phyloP scores from a whole-genome alignment of 2,797 vertebrate genomes.

The Erpetoichthys calabaricus region DNA sequence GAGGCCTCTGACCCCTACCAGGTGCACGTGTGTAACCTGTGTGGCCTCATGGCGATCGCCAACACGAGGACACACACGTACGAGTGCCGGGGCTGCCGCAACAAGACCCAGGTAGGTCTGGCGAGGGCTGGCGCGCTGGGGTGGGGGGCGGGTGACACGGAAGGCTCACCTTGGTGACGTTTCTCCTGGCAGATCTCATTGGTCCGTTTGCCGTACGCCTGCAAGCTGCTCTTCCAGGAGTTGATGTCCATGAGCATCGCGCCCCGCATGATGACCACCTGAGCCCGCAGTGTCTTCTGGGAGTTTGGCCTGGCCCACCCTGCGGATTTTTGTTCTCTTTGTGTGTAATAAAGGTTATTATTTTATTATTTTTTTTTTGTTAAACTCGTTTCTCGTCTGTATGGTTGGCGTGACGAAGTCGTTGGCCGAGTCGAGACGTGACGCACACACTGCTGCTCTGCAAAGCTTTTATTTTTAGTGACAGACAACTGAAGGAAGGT shows the following conservation, averaged over 20 bases:
- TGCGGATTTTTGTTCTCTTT: too few relatives aligned
- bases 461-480: too few relatives aligned
- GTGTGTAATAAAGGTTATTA: too few relatives aligned
- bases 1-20: conserved; percentile 96
- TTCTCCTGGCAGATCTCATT: conserved; percentile 70
- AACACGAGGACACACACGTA: conserved; percentile 94
- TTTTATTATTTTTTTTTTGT: too few relatives aligned
- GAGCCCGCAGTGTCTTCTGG: conserved; percentile 1
- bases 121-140: background rate
- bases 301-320: background rate
- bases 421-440: too few relatives aligned
- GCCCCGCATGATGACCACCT: conserved; percentile 91
- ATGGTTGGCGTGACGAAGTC: too few relatives aligned
- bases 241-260: conserved; percentile 98
- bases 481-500: too few relatives aligned
- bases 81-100: conserved; percentile 88
- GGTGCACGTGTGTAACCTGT: conserved; percentile 92
- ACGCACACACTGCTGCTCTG: too few relatives aligned
- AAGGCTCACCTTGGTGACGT: background rate
- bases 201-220: conserved; percentile 91
- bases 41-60: conserved; percentile 94
- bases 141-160: background rate
- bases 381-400: too few relatives aligned
- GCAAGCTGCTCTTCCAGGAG: conserved; percentile 94
- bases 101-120: conserved; percentile 78